phyloP scores from a whole-genome alignment of 2,113 vertebrate genomes.

The Spea multiplicata region DNA sequence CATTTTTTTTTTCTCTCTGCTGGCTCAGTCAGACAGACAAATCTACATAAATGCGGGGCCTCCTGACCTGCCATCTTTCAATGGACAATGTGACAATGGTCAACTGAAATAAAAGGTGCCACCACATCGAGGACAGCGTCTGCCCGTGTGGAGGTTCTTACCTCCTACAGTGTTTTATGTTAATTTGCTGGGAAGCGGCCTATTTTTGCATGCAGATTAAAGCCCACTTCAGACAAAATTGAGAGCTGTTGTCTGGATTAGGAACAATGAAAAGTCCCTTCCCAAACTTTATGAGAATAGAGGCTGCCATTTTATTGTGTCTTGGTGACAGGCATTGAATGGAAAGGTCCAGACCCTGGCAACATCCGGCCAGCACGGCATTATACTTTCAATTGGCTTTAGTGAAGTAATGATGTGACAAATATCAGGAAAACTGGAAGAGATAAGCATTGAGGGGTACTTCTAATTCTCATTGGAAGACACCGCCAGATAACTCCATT shows the following conservation, averaged over 20 bases:
- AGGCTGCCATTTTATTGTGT: slow-evolving; percentile 41
- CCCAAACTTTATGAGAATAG: slow-evolving; percentile 34
- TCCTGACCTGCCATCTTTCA: slow-evolving; percentile 62
- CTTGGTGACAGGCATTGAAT: slow-evolving; percentile 15
- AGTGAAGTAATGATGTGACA: slow-evolving; percentile 19
- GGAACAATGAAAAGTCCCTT: slow-evolving; percentile 47
- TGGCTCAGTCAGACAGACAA: slow-evolving; percentile 67
- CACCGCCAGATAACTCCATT: background rate
- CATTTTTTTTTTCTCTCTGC: slow-evolving; percentile 53
- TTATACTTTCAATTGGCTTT: background rate
- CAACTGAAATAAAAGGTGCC: slow-evolving; percentile 65
- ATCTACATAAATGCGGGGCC: slow-evolving; percentile 61
- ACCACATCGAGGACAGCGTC: slow-evolving; percentile 59
- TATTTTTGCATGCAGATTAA: slow-evolving; percentile 63
- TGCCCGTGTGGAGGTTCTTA: slow-evolving; percentile 64
- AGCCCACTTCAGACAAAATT: slow-evolving; percentile 54
- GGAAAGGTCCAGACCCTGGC: slow-evolving; percentile 23
- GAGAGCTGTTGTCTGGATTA: slow-evolving; percentile 52
- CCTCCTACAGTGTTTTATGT: slow-evolving; percentile 67
- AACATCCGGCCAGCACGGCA: background rate
- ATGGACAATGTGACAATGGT: slow-evolving; percentile 64
- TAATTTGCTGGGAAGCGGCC: slow-evolving; percentile 59
- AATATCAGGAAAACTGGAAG: slow-evolving; percentile 21
- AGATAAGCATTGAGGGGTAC: slow-evolving; percentile 34
- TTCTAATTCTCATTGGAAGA: background rate